Percentiles rank a stretch among this genome's conserved stretches.
Evolutionary conservation across 2,888 invertebrate genomes (phyloP).

Genomic region (Listrodromus nycthemerus): DNA sequence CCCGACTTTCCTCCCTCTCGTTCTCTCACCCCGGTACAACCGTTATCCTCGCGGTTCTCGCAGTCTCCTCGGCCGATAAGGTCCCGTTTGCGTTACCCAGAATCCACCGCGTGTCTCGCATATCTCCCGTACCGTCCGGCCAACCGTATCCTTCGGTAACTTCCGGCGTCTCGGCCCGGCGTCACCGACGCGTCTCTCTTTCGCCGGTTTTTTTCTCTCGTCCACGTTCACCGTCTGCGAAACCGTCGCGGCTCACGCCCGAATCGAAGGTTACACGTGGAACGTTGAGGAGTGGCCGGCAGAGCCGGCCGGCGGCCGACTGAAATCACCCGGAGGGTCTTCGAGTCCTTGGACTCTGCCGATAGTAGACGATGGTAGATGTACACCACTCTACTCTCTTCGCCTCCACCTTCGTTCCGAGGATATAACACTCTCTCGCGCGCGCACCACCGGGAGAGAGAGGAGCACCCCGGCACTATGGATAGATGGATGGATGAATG

Average conservation of each 20-base stretch:
- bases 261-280: conserved; percentile 65
- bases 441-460: conserved; percentile 67
- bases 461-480: conserved; percentile 72
- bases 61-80: conserved; percentile 19
- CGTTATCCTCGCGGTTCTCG: conserved; percentile 21
- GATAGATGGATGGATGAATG: conserved; percentile 80
- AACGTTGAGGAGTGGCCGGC: conserved; percentile 80
- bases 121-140: conserved; percentile 48
- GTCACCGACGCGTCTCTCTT: background rate
- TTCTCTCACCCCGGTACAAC: conserved; percentile 21
- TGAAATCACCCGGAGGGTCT: conserved; percentile 82
- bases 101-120: conserved; percentile 52
- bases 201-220: background rate
- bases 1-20: too few species aligned
- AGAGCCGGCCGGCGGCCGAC: conserved; percentile 84
- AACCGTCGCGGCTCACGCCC: too few species aligned
- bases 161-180: too few species aligned
- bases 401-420: conserved; percentile 81
- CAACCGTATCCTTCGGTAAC: background rate
- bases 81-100: conserved; percentile 20
- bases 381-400: conserved; percentile 80
- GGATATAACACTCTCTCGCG: conserved; percentile 75
- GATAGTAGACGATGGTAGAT: conserved; percentile 81
- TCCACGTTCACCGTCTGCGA: too few species aligned
- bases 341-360: conserved; percentile 82